Conservation (phyloP, 2,797 vertebrate genomes). For the Anniella stebbinsi region DNA sequence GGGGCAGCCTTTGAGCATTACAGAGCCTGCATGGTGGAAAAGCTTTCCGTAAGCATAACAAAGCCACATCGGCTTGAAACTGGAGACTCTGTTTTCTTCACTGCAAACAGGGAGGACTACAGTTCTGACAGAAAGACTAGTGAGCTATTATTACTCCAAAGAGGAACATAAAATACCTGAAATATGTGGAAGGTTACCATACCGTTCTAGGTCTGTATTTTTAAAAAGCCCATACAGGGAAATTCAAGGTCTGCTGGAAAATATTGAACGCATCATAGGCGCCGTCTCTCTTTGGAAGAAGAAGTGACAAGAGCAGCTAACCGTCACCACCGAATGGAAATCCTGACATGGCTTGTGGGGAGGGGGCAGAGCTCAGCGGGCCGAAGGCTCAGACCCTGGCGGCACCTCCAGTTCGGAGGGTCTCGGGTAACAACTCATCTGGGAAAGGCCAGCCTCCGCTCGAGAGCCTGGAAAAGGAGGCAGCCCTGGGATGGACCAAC, state of each 20-base stretch:
- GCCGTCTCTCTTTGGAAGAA: background rate
- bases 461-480: background rate
- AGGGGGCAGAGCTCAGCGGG: too few relatives aligned
- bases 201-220: background rate
- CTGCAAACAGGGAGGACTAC: too few relatives aligned
- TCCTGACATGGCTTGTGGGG: fast-evolving
- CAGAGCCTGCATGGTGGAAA: too few relatives aligned
- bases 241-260: background rate
- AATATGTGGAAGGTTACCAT: background rate
- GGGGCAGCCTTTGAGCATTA: too few relatives aligned
- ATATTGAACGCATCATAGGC: background rate
- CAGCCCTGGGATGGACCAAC: too few relatives aligned
- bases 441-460: background rate
- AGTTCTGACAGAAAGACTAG: too few relatives aligned
- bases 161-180: background rate
- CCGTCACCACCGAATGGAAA: background rate
- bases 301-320: background rate
- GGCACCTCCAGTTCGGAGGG: background rate
- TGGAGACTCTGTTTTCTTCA: too few relatives aligned
- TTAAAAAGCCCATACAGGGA: background rate
- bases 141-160: background rate
- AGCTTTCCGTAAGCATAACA: too few relatives aligned
- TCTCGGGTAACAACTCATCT: background rate
- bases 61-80: too few relatives aligned
- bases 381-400: too few relatives aligned